phyloP scores from a whole-genome alignment of 2,797 vertebrate species.

The Calcarius lapponicus region DNA sequence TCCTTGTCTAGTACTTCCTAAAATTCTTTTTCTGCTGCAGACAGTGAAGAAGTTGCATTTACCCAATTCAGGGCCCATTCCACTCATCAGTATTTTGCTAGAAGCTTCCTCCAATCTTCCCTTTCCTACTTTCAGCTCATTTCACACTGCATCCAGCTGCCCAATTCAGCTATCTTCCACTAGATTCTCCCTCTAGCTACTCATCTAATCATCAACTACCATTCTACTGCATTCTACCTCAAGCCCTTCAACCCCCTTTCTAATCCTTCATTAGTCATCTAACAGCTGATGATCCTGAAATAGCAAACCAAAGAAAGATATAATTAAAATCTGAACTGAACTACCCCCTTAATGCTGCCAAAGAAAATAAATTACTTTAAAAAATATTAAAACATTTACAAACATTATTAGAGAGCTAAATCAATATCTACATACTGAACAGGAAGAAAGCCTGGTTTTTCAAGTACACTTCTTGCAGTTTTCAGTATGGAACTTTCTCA shows the following conservation, averaged over 20 bases:
- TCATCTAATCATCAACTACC: constrained; percentile 15
- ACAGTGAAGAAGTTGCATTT: neutral
- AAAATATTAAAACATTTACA: neutral
- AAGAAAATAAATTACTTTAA: neutral
- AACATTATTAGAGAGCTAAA: neutral
- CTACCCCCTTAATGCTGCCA: neutral
- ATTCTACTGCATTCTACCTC: constrained; percentile 27
- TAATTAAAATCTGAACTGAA: neutral
- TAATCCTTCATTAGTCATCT: constrained; percentile 55
- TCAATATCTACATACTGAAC: neutral
- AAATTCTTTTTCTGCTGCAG: neutral
- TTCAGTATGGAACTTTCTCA: neutral
- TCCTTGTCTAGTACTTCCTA: neutral
- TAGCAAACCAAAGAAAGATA: constrained; percentile 10
- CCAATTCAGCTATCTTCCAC: neutral
- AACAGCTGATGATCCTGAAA: constrained; percentile 18
- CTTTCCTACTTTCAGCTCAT: neutral
- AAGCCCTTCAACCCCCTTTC: constrained; percentile 17
- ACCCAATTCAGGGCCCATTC: neutral
- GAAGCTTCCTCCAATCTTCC: neutral
- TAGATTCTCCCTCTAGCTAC: constrained; percentile 29
- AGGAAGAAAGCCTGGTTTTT: neutral
- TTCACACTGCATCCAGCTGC: constrained; percentile 2
- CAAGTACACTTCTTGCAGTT: neutral
- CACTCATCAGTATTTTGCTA: neutral